Base-by-base conservation (phyloP, 2,113 vertebrate species). In the Thamnophis sirtalis region DNA sequence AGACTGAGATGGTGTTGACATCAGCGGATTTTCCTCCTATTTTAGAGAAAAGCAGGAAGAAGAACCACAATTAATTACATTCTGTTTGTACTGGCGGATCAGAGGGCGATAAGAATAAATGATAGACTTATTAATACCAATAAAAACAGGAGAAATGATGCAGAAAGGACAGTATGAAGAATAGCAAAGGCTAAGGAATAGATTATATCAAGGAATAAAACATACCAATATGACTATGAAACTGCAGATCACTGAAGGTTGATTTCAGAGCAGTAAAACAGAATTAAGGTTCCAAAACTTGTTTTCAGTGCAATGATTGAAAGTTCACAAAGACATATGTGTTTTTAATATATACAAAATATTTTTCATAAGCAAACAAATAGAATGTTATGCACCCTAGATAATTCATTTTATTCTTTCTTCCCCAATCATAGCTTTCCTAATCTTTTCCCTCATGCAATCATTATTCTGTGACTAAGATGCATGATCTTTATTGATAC, bases 1-100 rank as follows among this genome's bases (percentile, higher is more conserved):
- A 92, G 80, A 48, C 54, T 26, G 33, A 33, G 73, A 49, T 85
- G 56, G 80, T 92, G 88, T 86, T 89, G 55, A 89, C 88, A 92
- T 84, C 91, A 89, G 88, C 88, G 63, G 80, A 92, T 86, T 89
- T 84, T 15, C 38, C 6, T 9, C 38, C n/a, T 63, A 60, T 89
- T 6, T 55, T 8, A 63, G 60, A 38, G 24, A 92, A 84, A 87
- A 92, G 93, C 87, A 90, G 68, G 92, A 91, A 96, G 94, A 96
- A 94, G 91, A 95, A 95, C 94, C 92, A 88, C 95, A 96, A 96
- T 96, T 92, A 95, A 95, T 95, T 93, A 92, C 90, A 94, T 91
- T 92, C 92, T 95, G 94, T 91, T 96, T 96, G 95, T 94, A 95
- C 91, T 94, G 92, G 95, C 95, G 95, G 95, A 96, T 96, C 96